These are phyloP conservation scores for Chelonoidis abingdonii DNA, from an alignment of 2,113 vertebrate species.

Conservation along the genomic window DNA sequence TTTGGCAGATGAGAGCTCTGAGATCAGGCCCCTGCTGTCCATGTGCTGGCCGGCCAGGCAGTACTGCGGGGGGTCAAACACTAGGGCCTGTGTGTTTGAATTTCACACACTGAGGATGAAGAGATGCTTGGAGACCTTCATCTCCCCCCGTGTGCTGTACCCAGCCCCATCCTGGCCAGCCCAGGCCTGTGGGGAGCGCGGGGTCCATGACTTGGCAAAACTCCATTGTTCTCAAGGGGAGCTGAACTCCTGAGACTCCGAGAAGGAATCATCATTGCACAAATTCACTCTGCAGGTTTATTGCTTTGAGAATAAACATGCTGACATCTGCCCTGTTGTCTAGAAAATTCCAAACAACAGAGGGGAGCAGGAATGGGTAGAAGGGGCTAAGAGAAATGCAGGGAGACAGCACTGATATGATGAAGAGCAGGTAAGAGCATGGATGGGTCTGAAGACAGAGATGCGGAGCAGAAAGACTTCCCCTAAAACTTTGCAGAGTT, in stretches of 20 bases:
- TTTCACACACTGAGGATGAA: too few species aligned
- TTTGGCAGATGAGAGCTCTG: too few species aligned
- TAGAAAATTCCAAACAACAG: background rate
- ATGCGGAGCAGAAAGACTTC: background rate
- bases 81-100: too few species aligned
- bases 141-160: too few species aligned
- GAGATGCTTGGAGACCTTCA: too few species aligned
- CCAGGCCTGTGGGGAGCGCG: background rate
- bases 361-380: background rate
- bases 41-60: rapidly evolving
- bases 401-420: background rate
- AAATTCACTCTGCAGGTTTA: background rate
- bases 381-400: background rate
- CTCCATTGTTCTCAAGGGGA: background rate
- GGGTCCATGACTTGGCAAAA: background rate
- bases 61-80: too few species aligned
- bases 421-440: background rate
- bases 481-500: background rate
- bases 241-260: background rate
- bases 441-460: background rate
- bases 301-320: background rate
- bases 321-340: background rate
- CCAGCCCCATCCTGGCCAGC: background rate
- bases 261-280: background rate
- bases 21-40: too few species aligned